Base-by-base conservation (phyloP, 2,797 vertebrate genomes). In the Trematomus bernacchii region DNA sequence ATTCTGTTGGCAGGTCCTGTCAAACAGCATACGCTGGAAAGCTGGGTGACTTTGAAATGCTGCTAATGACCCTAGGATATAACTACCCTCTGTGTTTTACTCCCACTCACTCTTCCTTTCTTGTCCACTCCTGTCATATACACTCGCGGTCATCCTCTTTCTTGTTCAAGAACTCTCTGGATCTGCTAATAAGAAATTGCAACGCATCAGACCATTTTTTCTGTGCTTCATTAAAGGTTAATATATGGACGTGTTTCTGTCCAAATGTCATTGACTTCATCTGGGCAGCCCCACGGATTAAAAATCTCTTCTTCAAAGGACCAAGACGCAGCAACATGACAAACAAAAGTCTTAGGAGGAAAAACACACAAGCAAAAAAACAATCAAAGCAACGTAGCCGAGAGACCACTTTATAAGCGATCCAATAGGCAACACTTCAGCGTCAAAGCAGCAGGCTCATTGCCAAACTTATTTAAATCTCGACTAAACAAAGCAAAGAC, bases 41-140 rank as follows among this genome's bases (percentile, higher is more conserved):
- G 90, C 80, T 60, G 77, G 85, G 88, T 93, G 93, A 94, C 92
- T 94, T 94, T 94, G 91, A 94, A 91, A 92, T 87, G 91, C 89
- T 89, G 90, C 90, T 93, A 93, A 94, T 94, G 93, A 94, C 92
- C 89, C 77, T 51, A 69, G 89, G 91, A 93, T 87, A 89, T 79
- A 90, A 88, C 79, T 84, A 85, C 73, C 88, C 88, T 84, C 79
- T 84, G 74, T 81, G 64, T 76, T 79, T 73, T 67, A 74, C 79
- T 69, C 77, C 43, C 75, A 50, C 85, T 78, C 81, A 51, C 71
- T 81, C 82, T 78, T 66, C 72, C 77, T 73, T 76, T 73, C 73
- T 86, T 61, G 79, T 84, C 79, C 87, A 85, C 78, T 75, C 70
- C 72, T 88, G 88, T 88, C 86, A 80, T 79, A 83, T 77, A 57